Conservation (phyloP, 2,113 vertebrate species). For the Peromyscus leucopus region DNA sequence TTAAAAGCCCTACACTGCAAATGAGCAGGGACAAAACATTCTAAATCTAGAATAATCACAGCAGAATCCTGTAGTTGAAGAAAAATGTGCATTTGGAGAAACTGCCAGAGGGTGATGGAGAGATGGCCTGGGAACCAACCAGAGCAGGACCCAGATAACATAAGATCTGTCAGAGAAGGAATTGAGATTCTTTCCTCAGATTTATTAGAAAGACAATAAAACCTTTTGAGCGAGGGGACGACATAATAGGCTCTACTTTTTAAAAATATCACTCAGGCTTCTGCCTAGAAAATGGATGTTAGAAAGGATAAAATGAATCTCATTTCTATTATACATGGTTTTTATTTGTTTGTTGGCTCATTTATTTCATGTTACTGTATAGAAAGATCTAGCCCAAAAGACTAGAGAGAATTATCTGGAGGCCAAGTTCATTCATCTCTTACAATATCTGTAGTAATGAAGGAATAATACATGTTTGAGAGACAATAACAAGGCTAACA, state of each 20-base stretch:
- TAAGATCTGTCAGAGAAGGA: not conserved
- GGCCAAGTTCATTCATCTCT: slow-evolving; percentile 26
- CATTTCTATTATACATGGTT: not conserved
- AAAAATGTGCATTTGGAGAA: slow-evolving; percentile 27
- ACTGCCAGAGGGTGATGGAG: not conserved
- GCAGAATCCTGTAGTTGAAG: not conserved
- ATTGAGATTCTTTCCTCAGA: slow-evolving; percentile 28
- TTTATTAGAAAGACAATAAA: slow-evolving; percentile 35
- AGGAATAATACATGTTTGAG: slow-evolving; percentile 53
- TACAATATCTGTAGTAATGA: slow-evolving; percentile 2
- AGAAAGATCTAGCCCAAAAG: slow-evolving; percentile 43
- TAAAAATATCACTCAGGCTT: not conserved
- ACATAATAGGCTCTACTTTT: slow-evolving; percentile 51
- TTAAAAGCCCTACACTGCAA: not conserved
- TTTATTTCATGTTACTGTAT: slow-evolving; percentile 73
- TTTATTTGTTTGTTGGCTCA: slow-evolving; percentile 72
- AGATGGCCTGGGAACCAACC: not conserved
- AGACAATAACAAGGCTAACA: slow-evolving; percentile 57
- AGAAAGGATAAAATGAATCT: slow-evolving; percentile 47
- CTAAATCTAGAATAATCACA: not conserved
- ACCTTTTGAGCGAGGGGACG: slow-evolving; percentile 19
- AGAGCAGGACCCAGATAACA: not conserved
- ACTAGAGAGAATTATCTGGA: slow-evolving; percentile 54
- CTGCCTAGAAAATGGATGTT: not conserved
- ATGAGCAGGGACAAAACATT: not conserved